Conservation (phyloP, 2,888 invertebrate species). For the Noctua fimbriata region DNA sequence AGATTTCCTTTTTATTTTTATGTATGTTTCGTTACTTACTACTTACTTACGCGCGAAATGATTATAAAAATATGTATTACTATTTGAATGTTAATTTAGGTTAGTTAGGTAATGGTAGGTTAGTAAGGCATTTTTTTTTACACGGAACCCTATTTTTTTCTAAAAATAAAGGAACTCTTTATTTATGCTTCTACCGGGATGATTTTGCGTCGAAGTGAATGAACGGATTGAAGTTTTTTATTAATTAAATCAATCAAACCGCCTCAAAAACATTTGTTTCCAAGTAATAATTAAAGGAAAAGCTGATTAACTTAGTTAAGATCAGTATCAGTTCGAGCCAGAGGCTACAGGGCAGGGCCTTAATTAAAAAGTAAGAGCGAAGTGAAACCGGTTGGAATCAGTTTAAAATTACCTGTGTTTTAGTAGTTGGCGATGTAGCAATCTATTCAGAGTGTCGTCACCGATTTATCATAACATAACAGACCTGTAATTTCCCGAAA, state of each 20-base stretch:
- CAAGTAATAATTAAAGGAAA: constrained; percentile 15
- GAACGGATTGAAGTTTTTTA: not conserved
- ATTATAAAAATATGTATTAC: too few species aligned
- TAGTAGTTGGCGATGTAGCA: not conserved
- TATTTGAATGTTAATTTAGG: too few species aligned
- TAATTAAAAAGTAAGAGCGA: constrained; percentile 28
- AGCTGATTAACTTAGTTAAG: constrained; percentile 24
- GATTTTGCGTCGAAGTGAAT: not conserved
- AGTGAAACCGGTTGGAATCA: not conserved
- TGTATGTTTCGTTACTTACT: not conserved
- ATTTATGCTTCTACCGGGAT: too few species aligned
- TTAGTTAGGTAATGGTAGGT: too few species aligned
- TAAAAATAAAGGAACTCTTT: too few species aligned
- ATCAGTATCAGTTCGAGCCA: constrained; percentile 2
- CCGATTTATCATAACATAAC: too few species aligned
- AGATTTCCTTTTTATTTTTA: not conserved
- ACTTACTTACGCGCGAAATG: too few species aligned
- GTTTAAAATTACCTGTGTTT: constrained; percentile 4
- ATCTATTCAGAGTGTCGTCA: not conserved
- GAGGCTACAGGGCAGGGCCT: not conserved
- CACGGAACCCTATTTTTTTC: too few species aligned
- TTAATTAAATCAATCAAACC: not conserved
- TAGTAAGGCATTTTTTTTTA: too few species aligned
- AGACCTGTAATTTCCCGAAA: too few species aligned
- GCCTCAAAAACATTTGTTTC: not conserved